phyloP scores from a whole-genome alignment of 2,797 vertebrate species.

The Prionace glauca region DNA sequence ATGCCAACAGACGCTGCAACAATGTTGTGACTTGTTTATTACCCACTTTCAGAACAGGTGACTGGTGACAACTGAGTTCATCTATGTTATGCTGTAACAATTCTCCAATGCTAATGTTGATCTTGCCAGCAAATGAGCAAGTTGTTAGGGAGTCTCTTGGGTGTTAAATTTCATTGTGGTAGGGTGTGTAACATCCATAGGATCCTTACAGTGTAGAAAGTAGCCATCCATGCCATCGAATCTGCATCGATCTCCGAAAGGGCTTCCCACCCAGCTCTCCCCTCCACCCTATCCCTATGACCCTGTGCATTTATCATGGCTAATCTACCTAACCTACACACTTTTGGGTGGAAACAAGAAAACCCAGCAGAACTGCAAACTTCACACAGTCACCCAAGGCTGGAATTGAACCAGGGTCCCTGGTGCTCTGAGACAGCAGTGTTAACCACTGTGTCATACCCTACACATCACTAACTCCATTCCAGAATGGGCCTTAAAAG shows the following conservation, averaged over 20 bases:
- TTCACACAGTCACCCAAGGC: too few relatives aligned
- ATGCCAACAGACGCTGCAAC: neutral
- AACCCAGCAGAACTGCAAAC: too few relatives aligned
- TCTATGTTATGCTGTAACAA: neutral
- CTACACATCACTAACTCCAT: neutral
- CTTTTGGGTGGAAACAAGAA: too few relatives aligned
- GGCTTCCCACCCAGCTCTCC: too few relatives aligned
- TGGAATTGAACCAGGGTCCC: too few relatives aligned
- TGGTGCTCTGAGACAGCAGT: too few relatives aligned
- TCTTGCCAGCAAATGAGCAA: neutral
- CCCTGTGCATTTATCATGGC: too few relatives aligned
- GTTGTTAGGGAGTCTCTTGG: neutral
- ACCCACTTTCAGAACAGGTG: neutral
- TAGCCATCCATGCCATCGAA: too few relatives aligned
- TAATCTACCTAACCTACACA: too few relatives aligned
- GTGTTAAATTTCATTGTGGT: neutral
- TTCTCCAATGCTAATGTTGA: neutral
- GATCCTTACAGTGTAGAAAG: too few relatives aligned
- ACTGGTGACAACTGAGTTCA: neutral
- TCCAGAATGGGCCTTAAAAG: neutral
- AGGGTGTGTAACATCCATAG: neutral
- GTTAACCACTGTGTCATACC: neutral
- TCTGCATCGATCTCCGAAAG: too few relatives aligned
- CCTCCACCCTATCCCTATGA: too few relatives aligned
- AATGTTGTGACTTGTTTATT: neutral